phyloP scores from a whole-genome alignment of 2,797 vertebrate genomes.

The Sus cebifrons region DNA sequence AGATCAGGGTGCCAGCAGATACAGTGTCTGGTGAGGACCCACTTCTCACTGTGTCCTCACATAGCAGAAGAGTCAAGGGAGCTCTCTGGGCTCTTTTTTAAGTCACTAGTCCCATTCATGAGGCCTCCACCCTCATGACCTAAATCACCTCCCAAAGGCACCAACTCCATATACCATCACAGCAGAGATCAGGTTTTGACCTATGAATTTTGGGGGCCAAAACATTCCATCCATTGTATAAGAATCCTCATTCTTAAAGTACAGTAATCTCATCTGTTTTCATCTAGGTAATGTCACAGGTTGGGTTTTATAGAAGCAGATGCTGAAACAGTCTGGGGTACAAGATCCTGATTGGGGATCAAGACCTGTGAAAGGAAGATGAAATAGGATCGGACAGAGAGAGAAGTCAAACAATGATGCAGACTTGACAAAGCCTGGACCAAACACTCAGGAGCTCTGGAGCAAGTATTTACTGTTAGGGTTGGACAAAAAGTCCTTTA shows the following conservation, averaged over 20 bases:
- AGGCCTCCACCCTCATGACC: too few species aligned
- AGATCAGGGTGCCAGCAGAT: too few species aligned
- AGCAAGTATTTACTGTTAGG: not conserved
- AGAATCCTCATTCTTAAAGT: not conserved
- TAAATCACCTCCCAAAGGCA: too few species aligned
- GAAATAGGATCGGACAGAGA: not conserved
- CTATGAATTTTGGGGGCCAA: not conserved
- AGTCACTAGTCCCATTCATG: too few species aligned
- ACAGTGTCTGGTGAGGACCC: too few species aligned
- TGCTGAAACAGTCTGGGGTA: not conserved
- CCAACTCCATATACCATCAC: too few species aligned
- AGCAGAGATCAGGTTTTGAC: not conserved
- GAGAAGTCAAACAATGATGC: not conserved
- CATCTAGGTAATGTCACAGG: not conserved
- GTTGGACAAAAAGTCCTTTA: not conserved
- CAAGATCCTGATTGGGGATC: not conserved
- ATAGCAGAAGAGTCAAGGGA: too few species aligned
- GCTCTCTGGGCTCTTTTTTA: too few species aligned
- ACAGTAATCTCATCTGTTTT: not conserved
- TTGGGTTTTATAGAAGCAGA: not conserved
- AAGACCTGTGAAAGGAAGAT: not conserved
- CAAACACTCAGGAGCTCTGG: not conserved
- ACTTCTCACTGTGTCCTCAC: too few species aligned
- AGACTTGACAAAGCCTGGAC: not conserved
- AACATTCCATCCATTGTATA: not conserved